Evolutionary conservation across 2,113 vertebrate species (phyloP).

Genomic region (Dromas ardeola): DNA sequence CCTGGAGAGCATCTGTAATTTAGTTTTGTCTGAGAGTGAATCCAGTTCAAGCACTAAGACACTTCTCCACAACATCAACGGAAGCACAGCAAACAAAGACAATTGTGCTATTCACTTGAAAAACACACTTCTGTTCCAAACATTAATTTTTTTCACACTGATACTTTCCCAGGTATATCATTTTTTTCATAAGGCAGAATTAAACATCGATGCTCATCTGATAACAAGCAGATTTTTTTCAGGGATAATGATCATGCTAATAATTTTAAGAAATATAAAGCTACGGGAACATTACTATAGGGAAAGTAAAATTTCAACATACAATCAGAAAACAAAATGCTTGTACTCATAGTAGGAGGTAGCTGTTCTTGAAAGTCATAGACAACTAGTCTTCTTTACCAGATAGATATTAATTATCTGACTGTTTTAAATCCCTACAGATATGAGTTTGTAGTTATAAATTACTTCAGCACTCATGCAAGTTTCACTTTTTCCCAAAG

Average conservation of each 20-base stretch:
- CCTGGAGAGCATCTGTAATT: neutral
- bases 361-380: neutral
- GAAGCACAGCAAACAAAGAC: neutral
- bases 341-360: neutral
- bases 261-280: neutral
- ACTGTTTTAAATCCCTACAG: neutral
- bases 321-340: neutral
- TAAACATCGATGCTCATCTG: neutral
- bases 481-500: neutral
- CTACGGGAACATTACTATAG: fast-evolving
- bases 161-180: neutral
- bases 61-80: neutral
- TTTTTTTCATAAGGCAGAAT: neutral
- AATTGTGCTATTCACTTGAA: neutral
- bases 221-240: neutral
- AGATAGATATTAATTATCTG: neutral
- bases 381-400: neutral
- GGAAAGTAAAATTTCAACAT: neutral
- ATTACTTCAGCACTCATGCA: neutral
- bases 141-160: neutral
- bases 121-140: neutral
- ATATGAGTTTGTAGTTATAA: neutral
- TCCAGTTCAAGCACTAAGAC: neutral
- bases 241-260: neutral
- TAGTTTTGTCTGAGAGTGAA: neutral